phyloP scores from a whole-genome alignment of 2,113 vertebrate species.

The Phyllopteryx taeniolatus region DNA sequence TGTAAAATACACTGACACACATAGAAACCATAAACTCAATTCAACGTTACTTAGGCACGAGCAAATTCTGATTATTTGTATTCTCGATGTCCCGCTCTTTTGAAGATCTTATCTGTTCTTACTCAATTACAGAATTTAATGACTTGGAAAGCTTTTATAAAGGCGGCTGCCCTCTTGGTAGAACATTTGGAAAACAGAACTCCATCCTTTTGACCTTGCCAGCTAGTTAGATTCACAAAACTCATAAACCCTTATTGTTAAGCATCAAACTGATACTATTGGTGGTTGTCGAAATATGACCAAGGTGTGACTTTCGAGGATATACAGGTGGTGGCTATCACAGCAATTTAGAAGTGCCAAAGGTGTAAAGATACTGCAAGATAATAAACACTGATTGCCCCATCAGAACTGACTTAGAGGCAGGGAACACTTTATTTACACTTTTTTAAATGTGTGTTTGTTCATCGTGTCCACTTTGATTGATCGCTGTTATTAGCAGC shows the following conservation, averaged over 20 bases:
- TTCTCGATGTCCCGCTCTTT: background rate
- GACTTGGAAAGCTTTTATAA: conserved; percentile 4
- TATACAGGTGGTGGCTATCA: too few relatives aligned
- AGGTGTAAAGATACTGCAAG: too few relatives aligned
- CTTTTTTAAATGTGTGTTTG: background rate
- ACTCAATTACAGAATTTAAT: conserved; percentile 12
- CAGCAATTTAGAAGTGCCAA: too few relatives aligned
- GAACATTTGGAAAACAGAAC: conserved; percentile 27
- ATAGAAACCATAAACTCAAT: background rate
- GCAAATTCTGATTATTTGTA: background rate
- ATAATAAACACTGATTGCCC: too few relatives aligned
- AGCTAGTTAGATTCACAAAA: background rate
- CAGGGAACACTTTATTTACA: background rate
- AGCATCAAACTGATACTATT: too few relatives aligned
- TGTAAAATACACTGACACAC: background rate
- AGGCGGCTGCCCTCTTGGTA: conserved; percentile 16
- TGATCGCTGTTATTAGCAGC: background rate
- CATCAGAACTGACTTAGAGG: too few relatives aligned
- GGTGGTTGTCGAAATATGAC: too few relatives aligned
- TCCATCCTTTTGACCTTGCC: conserved; percentile 1
- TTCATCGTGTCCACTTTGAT: conserved; percentile 1
- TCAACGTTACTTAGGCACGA: background rate
- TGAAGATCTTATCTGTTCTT: background rate
- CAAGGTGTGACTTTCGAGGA: too few relatives aligned
- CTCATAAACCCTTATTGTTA: background rate